Conservation (phyloP, 2,888 invertebrate genomes). For the Micoletzkya japonica region DNA sequence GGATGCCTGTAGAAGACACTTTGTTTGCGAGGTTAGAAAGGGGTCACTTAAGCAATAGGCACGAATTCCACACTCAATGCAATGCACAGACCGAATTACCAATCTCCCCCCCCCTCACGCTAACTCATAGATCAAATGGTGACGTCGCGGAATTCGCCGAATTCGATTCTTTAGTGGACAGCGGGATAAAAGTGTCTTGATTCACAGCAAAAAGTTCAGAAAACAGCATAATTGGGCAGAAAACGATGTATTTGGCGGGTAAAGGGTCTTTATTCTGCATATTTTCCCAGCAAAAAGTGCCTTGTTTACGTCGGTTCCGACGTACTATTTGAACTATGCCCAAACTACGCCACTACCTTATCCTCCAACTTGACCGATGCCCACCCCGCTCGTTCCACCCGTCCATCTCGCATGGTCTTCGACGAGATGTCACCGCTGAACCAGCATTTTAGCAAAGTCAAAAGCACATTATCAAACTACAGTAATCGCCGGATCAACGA, state of each 20-base stretch:
- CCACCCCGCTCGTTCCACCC: slow-evolving; percentile 60
- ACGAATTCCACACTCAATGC: no score
- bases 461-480: not conserved
- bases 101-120: no score
- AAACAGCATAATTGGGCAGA: not conserved
- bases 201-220: not conserved
- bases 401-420: slow-evolving; percentile 52
- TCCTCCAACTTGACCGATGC: slow-evolving; percentile 58
- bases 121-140: no score
- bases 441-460: not conserved
- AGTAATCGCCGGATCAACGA: not conserved
- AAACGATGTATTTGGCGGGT: not conserved
- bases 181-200: no score
- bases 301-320: not conserved
- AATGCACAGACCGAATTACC: no score
- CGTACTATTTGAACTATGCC: not conserved
- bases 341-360: slow-evolving; percentile 7
- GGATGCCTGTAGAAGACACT: slow-evolving; percentile 30
- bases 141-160: no score
- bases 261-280: no score
- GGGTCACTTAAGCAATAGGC: no score
- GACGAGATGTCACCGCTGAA: slow-evolving; percentile 44
- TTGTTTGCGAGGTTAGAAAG: no score
- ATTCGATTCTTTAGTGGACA: no score
- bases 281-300: not conserved